These are phyloP conservation scores for Nylanderia fulva DNA, from an alignment of 1,140 invertebrate genomes.

Conservation along the genomic window DNA sequence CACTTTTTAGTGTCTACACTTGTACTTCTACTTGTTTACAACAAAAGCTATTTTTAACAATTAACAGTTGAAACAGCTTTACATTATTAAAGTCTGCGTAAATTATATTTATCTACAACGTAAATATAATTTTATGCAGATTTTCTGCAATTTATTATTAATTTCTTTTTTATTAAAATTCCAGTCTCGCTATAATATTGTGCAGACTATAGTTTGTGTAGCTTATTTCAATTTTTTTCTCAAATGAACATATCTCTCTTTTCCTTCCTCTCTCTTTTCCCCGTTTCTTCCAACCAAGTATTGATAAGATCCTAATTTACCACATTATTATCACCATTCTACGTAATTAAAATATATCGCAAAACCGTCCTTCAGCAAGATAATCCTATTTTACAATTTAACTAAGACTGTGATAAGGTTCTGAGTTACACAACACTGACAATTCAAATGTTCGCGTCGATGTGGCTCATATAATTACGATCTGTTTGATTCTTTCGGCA, in stretches of 20 bases:
- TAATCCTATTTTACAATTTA: not conserved
- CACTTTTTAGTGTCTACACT: not conserved
- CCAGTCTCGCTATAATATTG: too few relatives aligned
- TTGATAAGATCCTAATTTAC: slow-evolving; percentile 2
- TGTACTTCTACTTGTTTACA: slow-evolving; percentile 14
- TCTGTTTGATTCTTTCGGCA: slow-evolving; percentile 80
- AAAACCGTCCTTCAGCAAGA: not conserved
- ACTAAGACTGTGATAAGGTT: too few relatives aligned
- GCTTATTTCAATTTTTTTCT: not conserved
- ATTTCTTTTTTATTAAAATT: not conserved
- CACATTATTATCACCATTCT: not conserved
- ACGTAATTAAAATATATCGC: not conserved
- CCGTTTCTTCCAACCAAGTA: not conserved
- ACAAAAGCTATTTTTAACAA: slow-evolving; percentile 10
- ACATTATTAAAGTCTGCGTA: not conserved
- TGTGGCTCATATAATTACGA: not conserved
- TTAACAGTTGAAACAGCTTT: slow-evolving; percentile 1
- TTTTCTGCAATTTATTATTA: not conserved
- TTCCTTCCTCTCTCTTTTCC: not conserved
- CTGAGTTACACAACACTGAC: too few relatives aligned
- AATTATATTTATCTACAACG: not conserved
- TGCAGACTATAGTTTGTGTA: too few relatives aligned
- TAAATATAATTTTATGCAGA: too few relatives aligned
- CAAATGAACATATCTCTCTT: too few relatives aligned
- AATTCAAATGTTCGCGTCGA: not conserved